Conservation (phyloP, 2,113 vertebrate species). For the Stegastes partitus region DNA sequence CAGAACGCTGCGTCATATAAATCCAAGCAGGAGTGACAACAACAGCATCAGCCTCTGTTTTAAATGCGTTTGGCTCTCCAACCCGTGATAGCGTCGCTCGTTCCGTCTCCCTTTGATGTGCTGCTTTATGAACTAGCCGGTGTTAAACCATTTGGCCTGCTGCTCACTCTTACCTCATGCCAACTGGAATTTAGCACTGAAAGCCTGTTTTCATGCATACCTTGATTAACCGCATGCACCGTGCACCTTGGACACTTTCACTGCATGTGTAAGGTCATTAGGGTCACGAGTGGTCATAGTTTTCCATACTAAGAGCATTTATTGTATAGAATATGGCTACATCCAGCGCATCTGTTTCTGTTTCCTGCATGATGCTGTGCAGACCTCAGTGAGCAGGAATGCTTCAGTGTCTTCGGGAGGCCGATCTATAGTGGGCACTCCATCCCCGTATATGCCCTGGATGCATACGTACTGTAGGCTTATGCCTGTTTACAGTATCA, state of each 20-base stretch:
- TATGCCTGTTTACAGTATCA: conserved; percentile 63
- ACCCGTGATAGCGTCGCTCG: conserved; percentile 7
- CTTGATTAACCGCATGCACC: conserved; percentile 22
- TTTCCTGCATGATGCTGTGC: conserved; percentile 55
- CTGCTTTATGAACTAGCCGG: conserved; percentile 41
- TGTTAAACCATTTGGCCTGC: conserved; percentile 49
- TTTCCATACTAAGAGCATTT: conserved; percentile 30
- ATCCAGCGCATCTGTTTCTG: conserved; percentile 74
- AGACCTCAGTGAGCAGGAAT: conserved; percentile 74
- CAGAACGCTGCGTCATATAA: conserved; percentile 1
- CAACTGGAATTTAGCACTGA: conserved; percentile 39
- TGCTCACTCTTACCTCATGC: conserved; percentile 63
- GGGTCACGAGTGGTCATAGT: conserved; percentile 28
- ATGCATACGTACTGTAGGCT: conserved; percentile 45
- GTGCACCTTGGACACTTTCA: neutral
- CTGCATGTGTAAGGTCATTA: conserved; percentile 15
- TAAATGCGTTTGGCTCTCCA: conserved; percentile 5
- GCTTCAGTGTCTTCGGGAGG: conserved; percentile 63
- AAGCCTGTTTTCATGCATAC: conserved; percentile 24
- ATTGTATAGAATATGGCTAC: conserved; percentile 40
- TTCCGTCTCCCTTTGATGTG: conserved; percentile 55
- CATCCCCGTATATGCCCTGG: conserved; percentile 43
- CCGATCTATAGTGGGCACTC: conserved; percentile 47
- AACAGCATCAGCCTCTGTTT: conserved; percentile 17
- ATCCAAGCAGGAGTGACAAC: conserved; percentile 7